Base-by-base conservation (phyloP, 2,888 invertebrate species). In the Idaea aversata region DNA sequence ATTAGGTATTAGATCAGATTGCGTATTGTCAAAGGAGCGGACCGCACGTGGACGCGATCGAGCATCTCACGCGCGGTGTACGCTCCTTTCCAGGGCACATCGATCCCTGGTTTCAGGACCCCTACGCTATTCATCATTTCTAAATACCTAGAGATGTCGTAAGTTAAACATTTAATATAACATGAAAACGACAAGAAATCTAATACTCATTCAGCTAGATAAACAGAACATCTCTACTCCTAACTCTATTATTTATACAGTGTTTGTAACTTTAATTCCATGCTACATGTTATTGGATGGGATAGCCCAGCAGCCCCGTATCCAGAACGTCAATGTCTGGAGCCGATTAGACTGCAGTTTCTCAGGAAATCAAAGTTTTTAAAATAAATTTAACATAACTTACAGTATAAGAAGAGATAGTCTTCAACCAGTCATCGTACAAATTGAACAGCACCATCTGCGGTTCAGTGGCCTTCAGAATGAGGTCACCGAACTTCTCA, bases 391-490 rank as follows among this genome's bases (percentile, higher is more conserved):
- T 47, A 47, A 13, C 3, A 3, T 4, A 65, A 82, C 93, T 92
- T 76, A 95, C 96, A 3, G 99, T 99, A 86, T 99, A 99, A 0
- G 99, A 99, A 0, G 99, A 99, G 79, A 99, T 99, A 0, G 99
- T 99, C 88, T 99, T 99, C 67, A 99, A 93, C 99, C 99, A 99
- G 88, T 99, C 99, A 81, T 99, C 99, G 80, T 99, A 99, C 62
- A 99, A 93, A 92, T 99, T 99, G 93, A 99, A 99, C 38, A 99
- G 93, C 60, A 99, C 99, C 99, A 99, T 99, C 92, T 99, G 99
- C 0, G 99, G 99, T 84, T 99, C 99, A 0, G 99, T 99, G 0
- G 99, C 99, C 89, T 99, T 99, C 65, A 99, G 93, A 81, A 99
- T 99, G 67, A 99, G 94, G 93, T 99, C 99, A 65, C 99, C 99